A percentile compares a stretch with the other conserved stretches of the same genome.
Conservation (phyloP, 2,888 invertebrate species). For the Spatulosminthurus flaviceps region DNA sequence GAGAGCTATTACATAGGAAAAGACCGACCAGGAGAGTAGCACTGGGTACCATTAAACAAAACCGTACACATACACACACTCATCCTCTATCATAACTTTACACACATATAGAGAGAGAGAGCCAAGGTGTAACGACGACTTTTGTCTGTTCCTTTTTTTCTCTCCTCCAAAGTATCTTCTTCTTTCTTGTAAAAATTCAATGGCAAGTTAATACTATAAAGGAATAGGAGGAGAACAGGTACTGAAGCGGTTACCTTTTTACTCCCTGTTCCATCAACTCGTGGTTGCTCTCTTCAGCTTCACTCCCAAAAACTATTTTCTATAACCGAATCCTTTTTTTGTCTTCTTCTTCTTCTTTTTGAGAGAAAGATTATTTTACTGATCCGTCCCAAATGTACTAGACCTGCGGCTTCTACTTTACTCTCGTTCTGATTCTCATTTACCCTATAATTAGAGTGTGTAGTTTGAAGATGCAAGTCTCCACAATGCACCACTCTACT, state of each 20-base stretch:
- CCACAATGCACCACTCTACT: not conserved
- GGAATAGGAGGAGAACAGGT: not conserved
- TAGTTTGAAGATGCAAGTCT: not conserved
- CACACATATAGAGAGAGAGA: not conserved
- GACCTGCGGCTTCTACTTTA: not conserved
- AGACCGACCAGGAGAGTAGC: constrained; percentile 9
- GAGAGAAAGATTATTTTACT: not conserved
- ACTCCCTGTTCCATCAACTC: not conserved
- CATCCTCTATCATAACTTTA: constrained; percentile 4
- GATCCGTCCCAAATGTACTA: constrained; percentile 1
- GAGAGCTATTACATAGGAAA: not conserved
- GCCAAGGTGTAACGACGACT: constrained; percentile 38
- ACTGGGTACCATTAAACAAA: constrained; percentile 16
- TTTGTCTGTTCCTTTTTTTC: constrained; percentile 21
- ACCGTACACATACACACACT: constrained; percentile 16
- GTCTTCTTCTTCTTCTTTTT: not conserved
- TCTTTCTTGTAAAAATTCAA: constrained; percentile 7
- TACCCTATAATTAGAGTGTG: constrained; percentile 4
- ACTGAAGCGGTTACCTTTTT: constrained; percentile 7
- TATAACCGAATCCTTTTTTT: not conserved
- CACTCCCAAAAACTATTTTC: not conserved
- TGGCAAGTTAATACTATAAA: not conserved
- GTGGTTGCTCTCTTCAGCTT: not conserved
- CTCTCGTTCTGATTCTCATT: constrained; percentile 18
- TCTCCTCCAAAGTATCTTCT: not conserved